Conservation (phyloP, 2,113 vertebrate genomes). For the Xenopus borealis region DNA sequence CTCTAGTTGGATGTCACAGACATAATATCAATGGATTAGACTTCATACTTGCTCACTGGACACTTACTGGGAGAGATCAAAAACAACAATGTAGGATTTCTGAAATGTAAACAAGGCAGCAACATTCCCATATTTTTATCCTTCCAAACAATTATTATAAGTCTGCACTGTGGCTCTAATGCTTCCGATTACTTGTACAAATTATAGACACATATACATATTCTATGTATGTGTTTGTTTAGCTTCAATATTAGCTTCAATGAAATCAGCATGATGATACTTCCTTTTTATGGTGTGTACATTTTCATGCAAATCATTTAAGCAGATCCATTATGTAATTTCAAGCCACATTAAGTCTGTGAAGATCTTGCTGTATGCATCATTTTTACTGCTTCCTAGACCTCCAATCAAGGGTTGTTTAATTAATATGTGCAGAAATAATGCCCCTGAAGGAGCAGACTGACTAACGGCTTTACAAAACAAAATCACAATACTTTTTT, state of each 20-base stretch:
- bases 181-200: too few species aligned
- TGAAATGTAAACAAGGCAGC: too few species aligned
- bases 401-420: slow-evolving; percentile 56
- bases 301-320: slow-evolving; percentile 57
- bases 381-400: slow-evolving; percentile 60
- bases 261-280: slow-evolving; percentile 48
- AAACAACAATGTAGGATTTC: too few species aligned
- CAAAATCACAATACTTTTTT: neutral
- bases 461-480: slow-evolving; percentile 3
- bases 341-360: slow-evolving; percentile 58
- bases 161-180: too few species aligned
- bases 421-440: slow-evolving; percentile 51
- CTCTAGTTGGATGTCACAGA: too few species aligned
- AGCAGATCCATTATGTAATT: slow-evolving; percentile 55
- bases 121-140: too few species aligned
- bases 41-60: too few species aligned
- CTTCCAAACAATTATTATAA: too few species aligned
- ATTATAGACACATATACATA: neutral
- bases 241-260: slow-evolving; percentile 40
- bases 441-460: slow-evolving; percentile 16
- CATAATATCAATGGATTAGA: too few species aligned
- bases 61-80: too few species aligned
- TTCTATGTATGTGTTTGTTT: slow-evolving; percentile 23
- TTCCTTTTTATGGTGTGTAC: slow-evolving; percentile 52
- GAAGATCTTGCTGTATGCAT: slow-evolving; percentile 51